Percentiles rank a stretch among this genome's conserved stretches.
phyloP scores from a whole-genome alignment of 2,888 invertebrate species.

The Syrista parreyssii region DNA sequence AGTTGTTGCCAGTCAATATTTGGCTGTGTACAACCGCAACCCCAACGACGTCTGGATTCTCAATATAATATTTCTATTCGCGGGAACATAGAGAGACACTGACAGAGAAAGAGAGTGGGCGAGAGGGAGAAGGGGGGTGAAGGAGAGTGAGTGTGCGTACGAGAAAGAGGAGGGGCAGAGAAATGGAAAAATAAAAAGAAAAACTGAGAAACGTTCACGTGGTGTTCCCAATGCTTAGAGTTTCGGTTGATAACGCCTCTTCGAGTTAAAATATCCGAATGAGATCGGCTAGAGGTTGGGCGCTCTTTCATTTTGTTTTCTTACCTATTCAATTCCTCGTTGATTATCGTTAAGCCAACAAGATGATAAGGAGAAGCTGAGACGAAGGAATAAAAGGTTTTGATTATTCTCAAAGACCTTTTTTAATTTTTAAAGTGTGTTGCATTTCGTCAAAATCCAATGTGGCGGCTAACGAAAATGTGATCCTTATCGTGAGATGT shows the following conservation, averaged over 20 bases:
- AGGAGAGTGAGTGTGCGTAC: conserved; percentile 2
- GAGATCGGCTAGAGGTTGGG: conserved; percentile 36
- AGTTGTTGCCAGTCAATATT: conserved; percentile 15
- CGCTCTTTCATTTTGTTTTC: conserved; percentile 13
- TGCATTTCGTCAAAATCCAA: conserved; percentile 29
- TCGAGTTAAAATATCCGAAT: conserved; percentile 35
- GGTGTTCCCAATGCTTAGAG: conserved; percentile 43
- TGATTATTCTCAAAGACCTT: conserved; percentile 37
- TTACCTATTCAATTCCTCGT: conserved; percentile 46
- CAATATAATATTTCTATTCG: no score
- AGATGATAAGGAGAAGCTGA: no score
- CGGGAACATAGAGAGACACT: no score
- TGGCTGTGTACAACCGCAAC: neutral
- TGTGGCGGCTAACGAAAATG: conserved; percentile 3
- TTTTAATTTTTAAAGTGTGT: conserved; percentile 36
- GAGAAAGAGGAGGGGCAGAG: conserved; percentile 8
- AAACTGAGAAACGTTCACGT: conserved; percentile 28
- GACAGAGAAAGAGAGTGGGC: no score
- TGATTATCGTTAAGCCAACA: conserved; percentile 26
- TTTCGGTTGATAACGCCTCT: conserved; percentile 48
- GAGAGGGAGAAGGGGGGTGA: no score
- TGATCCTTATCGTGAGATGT: neutral
- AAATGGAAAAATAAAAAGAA: conserved; percentile 2
- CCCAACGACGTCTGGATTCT: no score
- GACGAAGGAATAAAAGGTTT: conserved; percentile 33